Base-by-base conservation (phyloP, 2,888 invertebrate species). In the Anticlea derivata region DNA sequence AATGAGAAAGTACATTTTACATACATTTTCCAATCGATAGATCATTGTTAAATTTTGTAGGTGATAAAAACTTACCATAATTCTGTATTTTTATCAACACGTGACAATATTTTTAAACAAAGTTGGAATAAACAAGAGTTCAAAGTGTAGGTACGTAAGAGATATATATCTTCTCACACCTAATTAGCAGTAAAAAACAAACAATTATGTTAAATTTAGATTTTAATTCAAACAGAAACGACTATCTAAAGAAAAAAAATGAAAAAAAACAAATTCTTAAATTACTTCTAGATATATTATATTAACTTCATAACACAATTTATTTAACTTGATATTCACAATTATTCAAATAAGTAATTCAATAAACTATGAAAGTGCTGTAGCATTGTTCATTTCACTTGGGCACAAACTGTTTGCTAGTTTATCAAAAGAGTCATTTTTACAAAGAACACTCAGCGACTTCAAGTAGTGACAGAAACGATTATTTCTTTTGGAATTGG, bases 391-490 rank as follows among this genome's bases (percentile, higher is more conserved):
- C 17, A 39, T 50, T 56, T 65, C 56, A 63, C 61, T 59, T 60
- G 63, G 52, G 59, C 56, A 65, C 48, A 92, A 75, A 60, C 89
- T 86, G 46, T 81, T 73, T 62, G 91, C 86, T 43, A 91, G 83
- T 30, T 75, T 79, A 63, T 92, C 92, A 55, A 91, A 92, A 26
- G 80, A 68, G 13, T 92, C 86, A 62, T 81, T 90, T 62, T 85
- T 91, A 61, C 91, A 91, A 50, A 85, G 83, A 33, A 89, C 72
- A 68, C 89, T 91, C 49, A 92, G 74, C 38, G 92, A 92, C 61
- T 93, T 93, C n/a, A 96, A 87, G 80, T 96, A 96, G 77, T 95
- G 95, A 80, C 94, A 95, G 80, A 95, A 96, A 47, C 96, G 91
- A 68, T 94, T 95, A 55, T 94, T 93, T 53, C 96, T 91, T 71